These are phyloP conservation scores for Bradypodion pumilum DNA, from an alignment of 2,797 vertebrate species.

Conservation along the genomic window DNA sequence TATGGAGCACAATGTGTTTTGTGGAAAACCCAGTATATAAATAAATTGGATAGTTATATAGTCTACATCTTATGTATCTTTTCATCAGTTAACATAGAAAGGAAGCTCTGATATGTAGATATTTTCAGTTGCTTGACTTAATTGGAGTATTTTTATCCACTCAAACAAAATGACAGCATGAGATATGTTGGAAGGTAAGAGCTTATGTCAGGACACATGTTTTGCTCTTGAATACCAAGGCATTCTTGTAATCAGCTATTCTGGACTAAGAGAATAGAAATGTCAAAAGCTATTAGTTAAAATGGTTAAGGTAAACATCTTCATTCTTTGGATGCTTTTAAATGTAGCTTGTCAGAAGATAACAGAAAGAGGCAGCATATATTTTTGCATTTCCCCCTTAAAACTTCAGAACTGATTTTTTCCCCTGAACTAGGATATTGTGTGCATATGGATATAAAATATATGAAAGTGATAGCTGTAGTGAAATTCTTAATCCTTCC, in stretches of 20 bases:
- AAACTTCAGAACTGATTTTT: not conserved
- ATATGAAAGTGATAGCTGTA: not conserved
- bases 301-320: not conserved
- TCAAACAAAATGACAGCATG: not conserved
- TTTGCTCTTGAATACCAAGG: constrained; percentile 4
- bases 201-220: not conserved
- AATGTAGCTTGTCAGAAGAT: not conserved
- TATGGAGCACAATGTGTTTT: not conserved
- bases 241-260: not conserved
- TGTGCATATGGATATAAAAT: not conserved
- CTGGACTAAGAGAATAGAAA: not conserved
- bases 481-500: not conserved
- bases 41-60: not conserved
- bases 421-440: not conserved
- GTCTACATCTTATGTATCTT: not conserved
- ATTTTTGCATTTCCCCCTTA: too few species aligned
- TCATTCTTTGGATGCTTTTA: not conserved
- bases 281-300: not conserved
- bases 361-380: not conserved
- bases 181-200: not conserved
- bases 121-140: not conserved
- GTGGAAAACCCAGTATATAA: not conserved
- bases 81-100: not conserved
- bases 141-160: not conserved
- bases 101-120: not conserved